Evolutionary conservation across 2,113 vertebrate genomes (phyloP).

Genomic region (Dissostichus mawsoni): DNA sequence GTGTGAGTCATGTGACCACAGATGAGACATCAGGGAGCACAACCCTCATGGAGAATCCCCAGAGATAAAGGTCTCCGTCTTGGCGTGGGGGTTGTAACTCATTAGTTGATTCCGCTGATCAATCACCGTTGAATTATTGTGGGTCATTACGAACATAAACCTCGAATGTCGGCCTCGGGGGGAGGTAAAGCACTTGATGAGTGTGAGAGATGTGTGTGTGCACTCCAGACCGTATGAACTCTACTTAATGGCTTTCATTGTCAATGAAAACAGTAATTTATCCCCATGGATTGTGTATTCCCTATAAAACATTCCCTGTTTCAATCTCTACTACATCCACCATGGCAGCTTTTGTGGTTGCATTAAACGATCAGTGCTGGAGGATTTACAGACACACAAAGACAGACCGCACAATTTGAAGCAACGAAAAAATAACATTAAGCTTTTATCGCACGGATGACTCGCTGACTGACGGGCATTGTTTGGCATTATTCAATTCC

Average conservation of each 20-base stretch:
- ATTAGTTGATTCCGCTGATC: slow-evolving; percentile 66
- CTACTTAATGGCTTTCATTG: slow-evolving; percentile 29
- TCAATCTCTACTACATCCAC: not conserved
- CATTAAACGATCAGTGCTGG: slow-evolving; percentile 5
- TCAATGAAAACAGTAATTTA: slow-evolving; percentile 32
- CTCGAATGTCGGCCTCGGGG: slow-evolving; percentile 45
- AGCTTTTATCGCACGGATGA: slow-evolving; percentile 35
- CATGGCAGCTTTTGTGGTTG: slow-evolving; percentile 7
- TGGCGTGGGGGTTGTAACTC: slow-evolving; percentile 13
- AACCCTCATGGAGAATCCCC: slow-evolving; percentile 1
- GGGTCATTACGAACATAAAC: slow-evolving; percentile 69
- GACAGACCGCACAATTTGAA: not conserved
- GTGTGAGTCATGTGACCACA: slow-evolving; percentile 10
- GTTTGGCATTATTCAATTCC: slow-evolving; percentile 63
- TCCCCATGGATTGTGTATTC: slow-evolving; percentile 18
- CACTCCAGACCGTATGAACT: not conserved
- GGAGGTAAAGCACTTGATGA: slow-evolving; percentile 46
- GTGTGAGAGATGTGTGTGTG: not conserved
- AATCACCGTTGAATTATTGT: slow-evolving; percentile 62
- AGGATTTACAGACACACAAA: slow-evolving; percentile 25
- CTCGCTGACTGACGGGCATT: slow-evolving; percentile 44
- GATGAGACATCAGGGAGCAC: not conserved
- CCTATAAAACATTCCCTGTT: not conserved
- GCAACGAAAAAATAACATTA: slow-evolving; percentile 60
- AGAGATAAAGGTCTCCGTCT: slow-evolving; percentile 20